These are phyloP conservation scores for Platyrinchus mystaceus DNA, from an alignment of 2,797 vertebrate species.

Conservation along the genomic window DNA sequence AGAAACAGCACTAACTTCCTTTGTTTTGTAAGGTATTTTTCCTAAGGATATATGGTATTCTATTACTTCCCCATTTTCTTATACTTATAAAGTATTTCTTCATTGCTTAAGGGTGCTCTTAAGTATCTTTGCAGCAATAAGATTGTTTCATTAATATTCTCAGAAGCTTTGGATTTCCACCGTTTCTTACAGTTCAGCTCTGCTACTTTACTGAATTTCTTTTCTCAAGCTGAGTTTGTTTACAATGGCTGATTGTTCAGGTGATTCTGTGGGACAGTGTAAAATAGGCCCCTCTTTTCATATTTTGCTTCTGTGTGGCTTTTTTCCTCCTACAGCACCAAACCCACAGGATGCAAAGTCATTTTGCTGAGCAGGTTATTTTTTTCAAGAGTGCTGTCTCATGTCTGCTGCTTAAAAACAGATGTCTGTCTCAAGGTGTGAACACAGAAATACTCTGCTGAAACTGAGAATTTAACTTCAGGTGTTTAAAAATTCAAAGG, in stretches of 20 bases:
- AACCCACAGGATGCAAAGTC: neutral
- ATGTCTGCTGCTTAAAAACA: neutral
- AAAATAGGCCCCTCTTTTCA: neutral
- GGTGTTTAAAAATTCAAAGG: neutral
- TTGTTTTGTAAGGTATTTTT: neutral
- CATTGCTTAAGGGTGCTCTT: neutral
- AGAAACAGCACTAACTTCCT: neutral
- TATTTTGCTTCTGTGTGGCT: neutral
- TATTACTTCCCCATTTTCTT: neutral
- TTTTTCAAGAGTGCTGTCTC: neutral
- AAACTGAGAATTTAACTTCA: neutral
- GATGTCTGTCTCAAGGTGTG: neutral
- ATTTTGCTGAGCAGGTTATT: neutral
- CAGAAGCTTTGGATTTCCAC: neutral
- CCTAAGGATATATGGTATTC: neutral
- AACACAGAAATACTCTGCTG: neutral
- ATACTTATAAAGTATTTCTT: neutral
- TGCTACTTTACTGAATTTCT: neutral
- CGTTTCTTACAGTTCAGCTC: neutral
- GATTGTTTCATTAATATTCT: neutral
- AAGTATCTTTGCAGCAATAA: neutral
- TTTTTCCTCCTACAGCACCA: neutral
- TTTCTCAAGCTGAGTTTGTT: neutral
- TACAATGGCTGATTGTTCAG: neutral
- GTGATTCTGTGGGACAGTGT: neutral